Percentiles rank a stretch among this genome's conserved stretches.
Conservation (phyloP, 2,888 invertebrate species). For the Plebejus melissa region DNA sequence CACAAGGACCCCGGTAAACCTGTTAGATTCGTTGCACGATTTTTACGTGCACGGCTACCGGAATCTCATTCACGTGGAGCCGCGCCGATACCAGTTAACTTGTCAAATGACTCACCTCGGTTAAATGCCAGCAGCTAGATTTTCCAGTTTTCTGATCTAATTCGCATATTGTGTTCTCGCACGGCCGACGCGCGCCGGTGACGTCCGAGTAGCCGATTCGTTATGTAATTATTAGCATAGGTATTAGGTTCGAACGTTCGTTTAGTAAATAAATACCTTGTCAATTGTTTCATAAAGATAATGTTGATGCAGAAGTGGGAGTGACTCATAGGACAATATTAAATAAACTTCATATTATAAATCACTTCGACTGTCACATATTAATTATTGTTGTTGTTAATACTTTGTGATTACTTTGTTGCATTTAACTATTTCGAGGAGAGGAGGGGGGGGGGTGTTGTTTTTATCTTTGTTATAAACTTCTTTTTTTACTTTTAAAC, state of each 20-base stretch:
- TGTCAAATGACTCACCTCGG: constrained; percentile 76
- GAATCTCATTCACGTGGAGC: constrained; percentile 75
- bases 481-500: no score
- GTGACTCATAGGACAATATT: neutral
- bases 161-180: constrained; percentile 65
- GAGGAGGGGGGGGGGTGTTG: neutral
- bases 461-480: neutral
- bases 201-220: constrained; percentile 13
- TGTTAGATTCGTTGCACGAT: constrained; percentile 80
- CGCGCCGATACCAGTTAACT: constrained; percentile 68
- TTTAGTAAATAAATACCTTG: constrained; percentile 6
- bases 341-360: constrained; percentile 14
- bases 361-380: neutral
- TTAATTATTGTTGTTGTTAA: neutral
- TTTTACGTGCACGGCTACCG: constrained; percentile 79
- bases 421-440: neutral
- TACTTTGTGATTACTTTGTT: constrained; percentile 7
- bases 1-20: constrained; percentile 78
- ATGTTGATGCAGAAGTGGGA: neutral
- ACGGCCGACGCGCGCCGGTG: constrained; percentile 17
- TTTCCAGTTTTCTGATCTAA: constrained; percentile 75
- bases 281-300: neutral
- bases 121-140: constrained; percentile 75
- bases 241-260: constrained; percentile 10
- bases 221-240: constrained; percentile 18